Evolutionary conservation across 2,113 vertebrate species (phyloP).

Genomic region (Oreochromis tanganicae): DNA sequence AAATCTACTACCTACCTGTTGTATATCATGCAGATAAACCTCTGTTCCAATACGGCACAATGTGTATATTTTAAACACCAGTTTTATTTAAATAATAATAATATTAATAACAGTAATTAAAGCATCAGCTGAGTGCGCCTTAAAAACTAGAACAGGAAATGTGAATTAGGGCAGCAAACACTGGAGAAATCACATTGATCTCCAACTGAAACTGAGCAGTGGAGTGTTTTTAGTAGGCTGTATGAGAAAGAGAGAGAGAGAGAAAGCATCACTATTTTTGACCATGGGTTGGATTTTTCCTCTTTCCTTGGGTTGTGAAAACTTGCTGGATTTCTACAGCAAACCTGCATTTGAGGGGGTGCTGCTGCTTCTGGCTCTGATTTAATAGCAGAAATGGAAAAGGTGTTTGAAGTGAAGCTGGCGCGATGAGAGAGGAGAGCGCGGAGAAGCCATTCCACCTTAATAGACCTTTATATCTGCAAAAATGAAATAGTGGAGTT

Average conservation of each 20-base stretch:
- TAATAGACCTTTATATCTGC: background rate
- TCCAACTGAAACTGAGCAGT: background rate
- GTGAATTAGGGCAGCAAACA: background rate
- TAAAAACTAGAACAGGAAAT: constrained; percentile 4
- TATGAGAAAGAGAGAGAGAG: background rate
- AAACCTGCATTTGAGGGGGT: constrained; percentile 8
- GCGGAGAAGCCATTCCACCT: background rate
- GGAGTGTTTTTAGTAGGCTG: background rate
- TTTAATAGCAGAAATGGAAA: constrained; percentile 3
- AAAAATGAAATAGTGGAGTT: background rate
- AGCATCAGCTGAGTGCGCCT: background rate
- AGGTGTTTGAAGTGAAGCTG: background rate
- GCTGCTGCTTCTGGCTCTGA: constrained; percentile 5
- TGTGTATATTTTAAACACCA: background rate
- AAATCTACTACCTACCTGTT: constrained; percentile 41
- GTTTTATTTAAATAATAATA: background rate
- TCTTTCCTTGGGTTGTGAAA: constrained; percentile 3
- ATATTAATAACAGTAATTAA: background rate
- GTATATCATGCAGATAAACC: background rate
- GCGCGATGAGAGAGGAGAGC: background rate
- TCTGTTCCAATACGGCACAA: background rate
- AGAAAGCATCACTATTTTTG: background rate
- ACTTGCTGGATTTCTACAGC: constrained; percentile 1
- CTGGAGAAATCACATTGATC: background rate
- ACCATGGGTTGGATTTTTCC: background rate